phyloP scores from a whole-genome alignment of 2,113 vertebrate species.

The Ictidomys tridecemlineatus region DNA sequence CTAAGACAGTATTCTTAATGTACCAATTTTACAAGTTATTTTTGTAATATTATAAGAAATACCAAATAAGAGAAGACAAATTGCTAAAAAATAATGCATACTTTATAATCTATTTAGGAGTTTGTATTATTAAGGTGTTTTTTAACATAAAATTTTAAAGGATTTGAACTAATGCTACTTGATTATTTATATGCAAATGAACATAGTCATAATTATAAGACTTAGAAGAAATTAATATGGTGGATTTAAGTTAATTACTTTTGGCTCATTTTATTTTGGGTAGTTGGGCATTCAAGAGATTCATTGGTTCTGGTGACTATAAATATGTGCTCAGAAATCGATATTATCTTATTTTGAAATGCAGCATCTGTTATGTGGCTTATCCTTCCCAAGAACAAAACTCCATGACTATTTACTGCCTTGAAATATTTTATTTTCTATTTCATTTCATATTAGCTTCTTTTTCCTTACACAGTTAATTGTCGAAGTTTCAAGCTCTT shows the following conservation, averaged over 20 bases:
- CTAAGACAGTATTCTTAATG: not conserved
- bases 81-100: not conserved
- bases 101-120: not conserved
- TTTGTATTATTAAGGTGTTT: not conserved
- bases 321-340: constrained; percentile 32
- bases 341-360: constrained; percentile 57
- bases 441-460: constrained; percentile 41
- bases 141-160: constrained; percentile 12
- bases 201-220: not conserved
- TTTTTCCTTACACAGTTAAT: constrained; percentile 15
- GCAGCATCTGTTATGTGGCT: constrained; percentile 31
- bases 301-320: not conserved
- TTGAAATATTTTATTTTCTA: constrained; percentile 64
- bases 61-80: not conserved
- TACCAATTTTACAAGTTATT: not conserved
- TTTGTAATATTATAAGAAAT: not conserved
- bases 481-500: constrained; percentile 73
- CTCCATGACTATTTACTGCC: not conserved
- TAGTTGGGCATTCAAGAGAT: not conserved
- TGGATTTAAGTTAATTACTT: not conserved
- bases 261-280: constrained; percentile 5
- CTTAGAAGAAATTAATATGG: constrained; percentile 20
- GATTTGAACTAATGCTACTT: not conserved
- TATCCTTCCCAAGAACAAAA: constrained; percentile 7
- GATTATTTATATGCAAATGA: constrained; percentile 41